phyloP scores from a whole-genome alignment of 2,888 invertebrate genomes.

The Apamea epomidion region DNA sequence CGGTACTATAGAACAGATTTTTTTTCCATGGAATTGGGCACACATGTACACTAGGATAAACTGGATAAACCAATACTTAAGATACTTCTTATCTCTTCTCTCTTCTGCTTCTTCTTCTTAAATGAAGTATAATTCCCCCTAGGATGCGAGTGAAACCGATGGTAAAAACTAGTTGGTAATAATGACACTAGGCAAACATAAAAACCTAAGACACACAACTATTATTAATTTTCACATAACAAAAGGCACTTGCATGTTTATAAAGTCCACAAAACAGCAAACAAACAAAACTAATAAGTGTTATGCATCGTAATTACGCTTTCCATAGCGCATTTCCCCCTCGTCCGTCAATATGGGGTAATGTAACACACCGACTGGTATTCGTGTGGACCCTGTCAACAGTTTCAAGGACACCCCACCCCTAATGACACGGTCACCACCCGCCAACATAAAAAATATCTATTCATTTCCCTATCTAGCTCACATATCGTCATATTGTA shows the following conservation, averaged over 20 bases:
- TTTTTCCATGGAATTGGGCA: neutral
- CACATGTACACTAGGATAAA: neutral
- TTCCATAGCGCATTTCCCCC: conserved; percentile 47
- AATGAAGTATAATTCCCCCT: too few species aligned
- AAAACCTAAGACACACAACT: neutral
- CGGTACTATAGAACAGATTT: neutral
- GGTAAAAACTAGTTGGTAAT: neutral
- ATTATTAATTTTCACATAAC: conserved; percentile 33
- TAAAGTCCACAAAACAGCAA: conserved; percentile 37
- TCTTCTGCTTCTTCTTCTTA: too few species aligned
- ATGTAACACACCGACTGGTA: conserved; percentile 43
- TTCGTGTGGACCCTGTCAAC: conserved; percentile 70
- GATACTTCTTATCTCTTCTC: neutral
- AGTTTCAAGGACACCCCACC: conserved; percentile 70
- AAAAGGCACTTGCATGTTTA: conserved; percentile 22
- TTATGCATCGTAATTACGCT: conserved; percentile 48
- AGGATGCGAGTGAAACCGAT: neutral
- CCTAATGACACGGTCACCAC: conserved; percentile 69
- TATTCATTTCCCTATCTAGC: conserved; percentile 65
- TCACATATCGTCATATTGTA: conserved; percentile 69
- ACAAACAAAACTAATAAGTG: conserved; percentile 51
- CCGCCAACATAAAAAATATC: conserved; percentile 57
- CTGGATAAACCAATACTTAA: neutral
- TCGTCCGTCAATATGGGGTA: conserved; percentile 47
- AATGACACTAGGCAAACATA: neutral